A percentile compares a stretch with the other conserved stretches of the same genome.
Conservation (phyloP, 2,113 vertebrate species). For the Cyprinodon tularosa region DNA sequence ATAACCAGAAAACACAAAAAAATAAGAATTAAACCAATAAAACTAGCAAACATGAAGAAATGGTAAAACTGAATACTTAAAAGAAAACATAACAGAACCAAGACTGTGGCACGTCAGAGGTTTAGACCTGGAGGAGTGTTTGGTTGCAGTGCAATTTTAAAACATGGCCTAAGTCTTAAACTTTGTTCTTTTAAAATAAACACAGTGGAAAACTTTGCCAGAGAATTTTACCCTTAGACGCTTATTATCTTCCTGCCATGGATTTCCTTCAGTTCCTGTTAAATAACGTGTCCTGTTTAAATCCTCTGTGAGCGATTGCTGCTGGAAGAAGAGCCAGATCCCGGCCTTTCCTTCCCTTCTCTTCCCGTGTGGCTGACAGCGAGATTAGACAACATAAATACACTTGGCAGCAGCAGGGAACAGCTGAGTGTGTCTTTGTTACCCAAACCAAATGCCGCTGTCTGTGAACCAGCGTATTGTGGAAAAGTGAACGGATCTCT, state of each 20-base stretch:
- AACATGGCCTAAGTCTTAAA: not conserved
- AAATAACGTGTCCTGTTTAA: conserved; percentile 64
- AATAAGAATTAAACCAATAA: too few species aligned
- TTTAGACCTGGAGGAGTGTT: not conserved
- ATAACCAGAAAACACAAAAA: too few species aligned
- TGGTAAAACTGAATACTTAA: not conserved
- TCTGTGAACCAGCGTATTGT: conserved; percentile 25
- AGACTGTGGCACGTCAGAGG: not conserved
- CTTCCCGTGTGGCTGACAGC: conserved; percentile 63
- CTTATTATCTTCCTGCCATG: conserved; percentile 46
- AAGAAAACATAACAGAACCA: not conserved
- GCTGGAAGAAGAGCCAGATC: conserved; percentile 54
- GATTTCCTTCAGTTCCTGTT: conserved; percentile 55
- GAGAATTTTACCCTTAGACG: conserved; percentile 3
- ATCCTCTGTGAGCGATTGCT: conserved; percentile 58
- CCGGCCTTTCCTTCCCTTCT: conserved; percentile 38
- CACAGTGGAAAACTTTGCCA: not conserved
- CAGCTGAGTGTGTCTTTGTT: conserved; percentile 32
- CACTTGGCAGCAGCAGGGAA: conserved; percentile 50
- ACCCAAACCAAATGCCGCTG: conserved; percentile 44
- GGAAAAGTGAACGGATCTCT: conserved; percentile 17
- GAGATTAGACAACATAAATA: conserved; percentile 75
- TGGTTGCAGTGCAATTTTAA: not conserved
- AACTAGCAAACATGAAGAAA: not conserved
- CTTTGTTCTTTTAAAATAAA: not conserved